Percentiles rank a stretch among this genome's conserved stretches.
Conservation (phyloP, 2,113 vertebrate species). For the Myrmecophaga tridactyla region DNA sequence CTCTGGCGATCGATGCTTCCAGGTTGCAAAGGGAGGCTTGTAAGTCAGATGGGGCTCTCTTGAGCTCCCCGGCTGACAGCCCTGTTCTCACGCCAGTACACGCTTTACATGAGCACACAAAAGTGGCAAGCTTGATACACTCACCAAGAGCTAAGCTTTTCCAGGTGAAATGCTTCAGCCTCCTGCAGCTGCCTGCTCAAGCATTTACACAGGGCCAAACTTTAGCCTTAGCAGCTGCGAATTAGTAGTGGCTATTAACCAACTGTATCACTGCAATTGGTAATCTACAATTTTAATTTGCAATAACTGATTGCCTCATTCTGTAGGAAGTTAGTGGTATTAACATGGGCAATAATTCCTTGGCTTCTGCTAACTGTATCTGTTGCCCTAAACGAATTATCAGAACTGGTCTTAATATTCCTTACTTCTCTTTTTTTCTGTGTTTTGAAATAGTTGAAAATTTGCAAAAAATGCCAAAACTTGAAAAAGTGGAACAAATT, state of each 20-base stretch:
- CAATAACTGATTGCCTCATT: conserved; percentile 13
- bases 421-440: conserved; percentile 2
- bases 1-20: not conserved
- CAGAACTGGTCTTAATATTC: not conserved
- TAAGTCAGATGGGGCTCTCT: not conserved
- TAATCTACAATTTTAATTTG: conserved; percentile 11
- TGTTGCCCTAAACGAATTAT: conserved; percentile 1
- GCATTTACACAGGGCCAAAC: not conserved
- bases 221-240: not conserved
- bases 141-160: not conserved
- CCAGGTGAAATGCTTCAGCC: not conserved
- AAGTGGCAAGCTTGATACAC: not conserved
- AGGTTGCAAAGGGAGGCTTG: not conserved
- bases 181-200: not conserved
- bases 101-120: not conserved
- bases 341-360: conserved; percentile 16
- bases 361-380: conserved; percentile 14
- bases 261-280: not conserved
- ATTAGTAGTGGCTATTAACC: not conserved
- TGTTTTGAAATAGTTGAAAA: not conserved
- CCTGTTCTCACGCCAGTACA: not conserved
- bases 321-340: not conserved
- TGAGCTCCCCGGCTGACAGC: not conserved
- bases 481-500: not conserved
- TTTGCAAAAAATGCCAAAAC: not conserved